A percentile compares a stretch with the other conserved stretches of the same genome.
Conservation (phyloP, 2,888 invertebrate species). For the Eupithecia centaureata region DNA sequence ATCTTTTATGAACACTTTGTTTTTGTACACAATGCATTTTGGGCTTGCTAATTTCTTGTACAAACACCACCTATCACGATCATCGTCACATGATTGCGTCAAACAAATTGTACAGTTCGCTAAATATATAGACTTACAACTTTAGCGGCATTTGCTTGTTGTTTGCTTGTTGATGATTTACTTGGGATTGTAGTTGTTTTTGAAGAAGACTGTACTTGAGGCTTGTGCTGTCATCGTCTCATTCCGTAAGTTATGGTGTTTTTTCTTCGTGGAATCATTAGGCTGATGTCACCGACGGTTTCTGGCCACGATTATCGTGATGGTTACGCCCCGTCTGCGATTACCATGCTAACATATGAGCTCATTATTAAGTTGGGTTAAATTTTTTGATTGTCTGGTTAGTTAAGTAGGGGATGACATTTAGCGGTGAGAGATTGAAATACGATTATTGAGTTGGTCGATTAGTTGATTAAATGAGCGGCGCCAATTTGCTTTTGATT, state of each 20-base stretch:
- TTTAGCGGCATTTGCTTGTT: neutral
- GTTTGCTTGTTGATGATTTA: no score
- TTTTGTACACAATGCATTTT: slow-evolving; percentile 73
- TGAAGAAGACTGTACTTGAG: slow-evolving; percentile 41
- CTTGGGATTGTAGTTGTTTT: slow-evolving; percentile 6
- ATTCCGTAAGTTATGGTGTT: slow-evolving; percentile 67
- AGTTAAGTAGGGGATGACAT: slow-evolving; percentile 65
- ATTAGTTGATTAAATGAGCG: slow-evolving; percentile 65
- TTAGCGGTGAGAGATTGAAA: slow-evolving; percentile 70
- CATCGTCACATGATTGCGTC: slow-evolving; percentile 68
- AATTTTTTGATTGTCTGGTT: slow-evolving; percentile 66
- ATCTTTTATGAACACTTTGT: slow-evolving; percentile 72
- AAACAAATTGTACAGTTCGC: slow-evolving; percentile 44
- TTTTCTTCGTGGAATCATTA: slow-evolving; percentile 68
- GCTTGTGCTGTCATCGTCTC: slow-evolving; percentile 71
- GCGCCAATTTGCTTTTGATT: slow-evolving; percentile 51
- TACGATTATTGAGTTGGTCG: slow-evolving; percentile 69
- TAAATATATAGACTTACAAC: neutral
- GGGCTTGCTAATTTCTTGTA: slow-evolving; percentile 65
- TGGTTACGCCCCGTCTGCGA: slow-evolving; percentile 70
- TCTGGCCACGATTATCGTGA: slow-evolving; percentile 74
- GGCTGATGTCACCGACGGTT: slow-evolving; percentile 74
- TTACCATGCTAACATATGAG: slow-evolving; percentile 70
- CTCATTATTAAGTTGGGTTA: slow-evolving; percentile 66
- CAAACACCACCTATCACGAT: slow-evolving; percentile 58